A percentile compares a stretch with the other conserved stretches of the same genome.
Evolutionary conservation across 2,797 vertebrate genomes (phyloP).

Genomic region (Melanotaenia pygmaea): DNA sequence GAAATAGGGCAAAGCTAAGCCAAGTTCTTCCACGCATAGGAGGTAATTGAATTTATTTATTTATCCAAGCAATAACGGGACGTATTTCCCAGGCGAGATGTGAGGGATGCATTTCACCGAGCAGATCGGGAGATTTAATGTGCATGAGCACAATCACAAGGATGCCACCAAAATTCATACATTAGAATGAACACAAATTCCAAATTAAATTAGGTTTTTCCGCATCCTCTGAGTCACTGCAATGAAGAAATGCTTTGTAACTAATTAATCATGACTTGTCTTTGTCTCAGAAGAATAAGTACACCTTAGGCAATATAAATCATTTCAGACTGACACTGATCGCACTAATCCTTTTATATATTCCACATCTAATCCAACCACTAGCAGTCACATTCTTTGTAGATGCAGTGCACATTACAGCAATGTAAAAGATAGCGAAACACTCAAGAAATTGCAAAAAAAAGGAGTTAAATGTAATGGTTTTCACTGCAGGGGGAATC

Average conservation of each 20-base stretch:
- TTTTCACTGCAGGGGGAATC: conserved; percentile 10
- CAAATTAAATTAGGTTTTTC: conserved; percentile 31
- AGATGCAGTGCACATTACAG: conserved; percentile 25
- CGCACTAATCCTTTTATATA: conserved; percentile 67
- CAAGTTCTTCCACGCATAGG: conserved; percentile 51
- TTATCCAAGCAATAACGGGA: conserved; percentile 66
- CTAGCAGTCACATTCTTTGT: conserved; percentile 20
- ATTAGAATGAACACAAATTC: conserved; percentile 38
- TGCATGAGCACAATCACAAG: conserved; percentile 56
- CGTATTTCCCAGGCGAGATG: conserved; percentile 69
- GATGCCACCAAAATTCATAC: conserved; percentile 34
- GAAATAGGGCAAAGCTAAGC: conserved; percentile 48
- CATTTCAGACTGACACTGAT: conserved; percentile 67
- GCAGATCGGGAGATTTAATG: conserved; percentile 50
- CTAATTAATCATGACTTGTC: conserved; percentile 70
- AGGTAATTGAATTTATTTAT: conserved; percentile 74
- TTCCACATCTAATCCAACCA: conserved; percentile 51
- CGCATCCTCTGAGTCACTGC: conserved; percentile 28
- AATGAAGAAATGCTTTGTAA: conserved; percentile 51
- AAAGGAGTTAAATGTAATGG: conserved; percentile 5
- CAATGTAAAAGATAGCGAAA: conserved; percentile 17
- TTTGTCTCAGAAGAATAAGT: conserved; percentile 63
- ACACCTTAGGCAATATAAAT: conserved; percentile 61
- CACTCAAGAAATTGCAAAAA: conserved; percentile 3
- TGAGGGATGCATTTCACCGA: conserved; percentile 54